A percentile compares a stretch with the other conserved stretches of the same genome.
These are phyloP conservation scores for Dastarcus helophoroides DNA, from an alignment of 2,888 invertebrate genomes.

Conservation along the genomic window DNA sequence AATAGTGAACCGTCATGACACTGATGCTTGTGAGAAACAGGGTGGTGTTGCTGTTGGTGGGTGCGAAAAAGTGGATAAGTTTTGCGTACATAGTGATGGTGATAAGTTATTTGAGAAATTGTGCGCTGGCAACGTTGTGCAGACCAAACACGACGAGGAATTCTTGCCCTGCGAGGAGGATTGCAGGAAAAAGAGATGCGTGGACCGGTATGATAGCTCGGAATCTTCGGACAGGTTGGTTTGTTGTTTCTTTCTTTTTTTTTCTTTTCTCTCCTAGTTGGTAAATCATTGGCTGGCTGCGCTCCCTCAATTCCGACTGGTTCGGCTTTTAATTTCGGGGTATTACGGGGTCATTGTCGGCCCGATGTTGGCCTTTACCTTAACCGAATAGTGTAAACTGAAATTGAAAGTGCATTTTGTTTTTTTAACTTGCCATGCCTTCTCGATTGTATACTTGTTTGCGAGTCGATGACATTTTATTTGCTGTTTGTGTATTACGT, in stretches of 20 bases:
- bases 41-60: conserved; percentile 38
- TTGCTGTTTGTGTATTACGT: conserved; percentile 7
- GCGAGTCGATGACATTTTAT: conserved; percentile 27
- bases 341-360: conserved; percentile 31
- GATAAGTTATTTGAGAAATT: conserved; percentile 27
- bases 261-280: too few relatives aligned
- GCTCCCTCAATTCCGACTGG: conserved; percentile 1
- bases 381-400: conserved; percentile 32
- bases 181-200: conserved; percentile 72
- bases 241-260: conserved; percentile 14
- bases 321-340: neutral
- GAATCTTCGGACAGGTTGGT: conserved; percentile 84
- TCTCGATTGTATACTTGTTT: conserved; percentile 26
- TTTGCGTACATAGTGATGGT: conserved; percentile 32
- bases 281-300: neutral
- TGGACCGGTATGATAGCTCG: conserved; percentile 87
- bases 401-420: conserved; percentile 33
- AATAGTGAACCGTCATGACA: conserved; percentile 45
- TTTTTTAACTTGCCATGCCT: conserved; percentile 19
- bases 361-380: conserved; percentile 33
- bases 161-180: conserved; percentile 36
- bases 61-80: conserved; percentile 43
- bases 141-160: conserved; percentile 26
- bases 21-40: conserved; percentile 28
- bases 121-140: conserved; percentile 11